Conservation (phyloP, 2,113 vertebrate species). For the Vimba vimba region DNA sequence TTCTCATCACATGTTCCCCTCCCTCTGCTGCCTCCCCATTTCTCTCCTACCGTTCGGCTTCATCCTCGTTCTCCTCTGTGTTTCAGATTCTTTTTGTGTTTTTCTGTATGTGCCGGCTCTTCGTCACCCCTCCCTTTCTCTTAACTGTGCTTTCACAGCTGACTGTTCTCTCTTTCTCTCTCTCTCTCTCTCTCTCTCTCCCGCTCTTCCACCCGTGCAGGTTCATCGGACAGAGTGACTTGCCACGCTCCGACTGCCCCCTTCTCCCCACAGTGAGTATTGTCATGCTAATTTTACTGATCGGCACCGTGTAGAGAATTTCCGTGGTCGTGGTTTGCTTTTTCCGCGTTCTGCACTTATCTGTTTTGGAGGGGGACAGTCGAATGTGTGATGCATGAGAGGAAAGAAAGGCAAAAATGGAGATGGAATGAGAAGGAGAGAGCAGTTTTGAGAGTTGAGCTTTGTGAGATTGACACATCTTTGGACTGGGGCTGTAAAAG, state of each 20-base stretch:
- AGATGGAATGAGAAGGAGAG: background rate
- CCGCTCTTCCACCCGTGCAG: slow-evolving; percentile 48
- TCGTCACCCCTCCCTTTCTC: slow-evolving; percentile 31
- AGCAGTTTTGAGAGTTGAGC: slow-evolving; percentile 30
- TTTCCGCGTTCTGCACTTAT: slow-evolving; percentile 38
- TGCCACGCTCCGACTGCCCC: slow-evolving; percentile 52
- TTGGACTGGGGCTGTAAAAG: slow-evolving; percentile 1
- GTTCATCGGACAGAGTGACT: slow-evolving; percentile 61
- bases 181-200: slow-evolving; percentile 42
- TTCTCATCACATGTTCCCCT: slow-evolving; percentile 23
- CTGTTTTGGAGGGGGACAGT: slow-evolving; percentile 35
- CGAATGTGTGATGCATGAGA: slow-evolving; percentile 31
- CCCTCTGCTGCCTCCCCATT: slow-evolving; percentile 5
- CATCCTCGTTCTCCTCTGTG: slow-evolving; percentile 30
- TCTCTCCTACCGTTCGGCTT: slow-evolving; percentile 20
- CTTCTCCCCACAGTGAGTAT: slow-evolving; percentile 64
- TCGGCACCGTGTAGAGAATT: slow-evolving; percentile 40
- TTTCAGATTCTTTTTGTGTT: slow-evolving; percentile 38
- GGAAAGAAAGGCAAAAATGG: background rate
- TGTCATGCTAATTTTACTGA: slow-evolving; percentile 59
- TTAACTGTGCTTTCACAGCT: slow-evolving; percentile 53
- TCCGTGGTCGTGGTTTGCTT: slow-evolving; percentile 41
- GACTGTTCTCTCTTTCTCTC: slow-evolving; percentile 23
- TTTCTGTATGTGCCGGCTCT: slow-evolving; percentile 42
- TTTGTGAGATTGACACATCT: slow-evolving; percentile 1